These are phyloP conservation scores for Tethea ocularis DNA, from an alignment of 2,888 invertebrate species.

Conservation along the genomic window DNA sequence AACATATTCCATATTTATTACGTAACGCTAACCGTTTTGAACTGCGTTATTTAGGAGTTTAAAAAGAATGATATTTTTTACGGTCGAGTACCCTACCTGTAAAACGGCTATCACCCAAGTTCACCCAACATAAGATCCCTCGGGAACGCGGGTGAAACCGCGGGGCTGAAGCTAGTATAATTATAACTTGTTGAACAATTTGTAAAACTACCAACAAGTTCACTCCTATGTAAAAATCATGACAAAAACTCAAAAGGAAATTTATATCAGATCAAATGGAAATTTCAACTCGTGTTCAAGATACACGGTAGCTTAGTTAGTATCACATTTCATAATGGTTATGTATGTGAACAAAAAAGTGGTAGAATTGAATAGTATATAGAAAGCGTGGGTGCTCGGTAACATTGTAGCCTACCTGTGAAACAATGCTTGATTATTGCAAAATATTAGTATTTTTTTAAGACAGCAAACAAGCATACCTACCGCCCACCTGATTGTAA, in stretches of 20 bases:
- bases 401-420: background rate
- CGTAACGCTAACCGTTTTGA: background rate
- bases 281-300: background rate
- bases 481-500: no score
- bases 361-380: background rate
- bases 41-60: background rate
- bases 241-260: no score
- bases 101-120: no score
- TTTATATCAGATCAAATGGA: background rate
- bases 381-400: background rate
- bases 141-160: no score
- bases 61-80: background rate
- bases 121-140: no score
- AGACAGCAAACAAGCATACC: background rate
- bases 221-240: no score
- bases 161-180: no score
- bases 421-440: background rate
- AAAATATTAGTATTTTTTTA: background rate
- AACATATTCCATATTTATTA: background rate
- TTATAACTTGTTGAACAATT: no score
- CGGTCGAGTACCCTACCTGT: no score
- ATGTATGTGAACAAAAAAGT: slow-evolving; percentile 4
- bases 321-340: background rate
- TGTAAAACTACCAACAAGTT: no score
- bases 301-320: background rate